Evolutionary conservation across 2,888 invertebrate genomes (phyloP), one percentile per base, ranked within the genome.

Genomic region (Himalopsyche tibetana): DNA sequence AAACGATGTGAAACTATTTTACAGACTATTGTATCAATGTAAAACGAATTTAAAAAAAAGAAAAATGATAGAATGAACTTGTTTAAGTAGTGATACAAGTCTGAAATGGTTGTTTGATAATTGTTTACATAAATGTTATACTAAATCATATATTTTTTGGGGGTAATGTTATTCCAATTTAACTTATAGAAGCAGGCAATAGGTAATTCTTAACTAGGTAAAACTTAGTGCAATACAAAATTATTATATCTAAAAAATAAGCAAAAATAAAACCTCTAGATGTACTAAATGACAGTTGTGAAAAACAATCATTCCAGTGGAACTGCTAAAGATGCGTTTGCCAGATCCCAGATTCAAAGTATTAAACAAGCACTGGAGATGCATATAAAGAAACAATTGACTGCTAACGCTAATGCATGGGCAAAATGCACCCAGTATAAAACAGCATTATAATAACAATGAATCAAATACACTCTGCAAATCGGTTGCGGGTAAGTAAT

Each of bases 361-460:
- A 97, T 98, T 95, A 97, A 97, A 96, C 96, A 97, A 96, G 95
- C 95, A 98, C 98, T 96, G 98, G 95, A 95, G 74, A 81, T 74
- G 74, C 15, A 74, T 74, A 74, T 15, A 40, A 40, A 38, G 12
- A 74, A 38, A 74, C 74, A 74, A 15, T 74, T 12, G 36, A 74
- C 74, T 15, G 74, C 74, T 74, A 36, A 74, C 74, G 12, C 74
- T 74, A 74, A 74, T 11, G 38, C 12, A 36, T 36, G 74, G 74
- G 38, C 19, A 9, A 38, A 74, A 36, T 74, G 38, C 6, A 74
- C 38, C 74, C 36, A 15, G 36, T 36, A 74, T 38, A n/a, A 36
- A 74, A 15, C 74, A 74, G 36, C 19, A 74, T 38, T 38, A 28
- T 28, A 69, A 69, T 19, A 56, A 63, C n/a, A 19, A 63, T 63